Conservation (phyloP, 2,888 invertebrate species). For the Chloromyia formosa region DNA sequence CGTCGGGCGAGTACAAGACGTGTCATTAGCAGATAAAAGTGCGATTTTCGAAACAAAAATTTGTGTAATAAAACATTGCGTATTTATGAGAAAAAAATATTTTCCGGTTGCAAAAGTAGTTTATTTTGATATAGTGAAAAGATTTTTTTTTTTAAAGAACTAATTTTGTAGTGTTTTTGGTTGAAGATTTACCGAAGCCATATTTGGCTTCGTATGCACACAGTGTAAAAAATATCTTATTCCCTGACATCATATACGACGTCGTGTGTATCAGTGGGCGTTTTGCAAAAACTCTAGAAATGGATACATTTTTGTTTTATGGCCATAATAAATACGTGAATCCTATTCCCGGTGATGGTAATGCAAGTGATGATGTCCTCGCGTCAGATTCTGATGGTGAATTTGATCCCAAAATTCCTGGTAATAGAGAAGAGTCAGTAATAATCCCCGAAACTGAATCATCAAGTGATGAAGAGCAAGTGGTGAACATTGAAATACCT, state of each 20-base stretch:
- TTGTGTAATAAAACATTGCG: not conserved
- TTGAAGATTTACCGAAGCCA: not conserved
- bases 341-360: slow-evolving; percentile 11
- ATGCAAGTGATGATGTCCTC: not conserved
- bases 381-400: not conserved
- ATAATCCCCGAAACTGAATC: not conserved
- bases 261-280: too few species aligned
- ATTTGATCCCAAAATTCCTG: not conserved
- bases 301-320: not conserved
- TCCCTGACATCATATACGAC: not conserved
- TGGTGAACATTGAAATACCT: too few species aligned
- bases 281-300: not conserved
- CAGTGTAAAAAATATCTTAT: not conserved
- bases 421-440: not conserved
- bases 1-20: not conserved
- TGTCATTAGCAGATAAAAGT: not conserved
- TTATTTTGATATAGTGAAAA: too few species aligned
- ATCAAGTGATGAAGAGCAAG: too few species aligned
- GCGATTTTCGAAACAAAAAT: not conserved
- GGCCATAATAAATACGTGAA: slow-evolving; percentile 9
- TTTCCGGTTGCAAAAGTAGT: not conserved
- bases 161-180: too few species aligned
- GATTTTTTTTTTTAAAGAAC: too few species aligned
- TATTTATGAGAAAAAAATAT: not conserved
- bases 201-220: slow-evolving; percentile 7